Evolutionary conservation across 1,140 invertebrate species (phyloP).

Genomic region (Cheumatopsyche charites): DNA sequence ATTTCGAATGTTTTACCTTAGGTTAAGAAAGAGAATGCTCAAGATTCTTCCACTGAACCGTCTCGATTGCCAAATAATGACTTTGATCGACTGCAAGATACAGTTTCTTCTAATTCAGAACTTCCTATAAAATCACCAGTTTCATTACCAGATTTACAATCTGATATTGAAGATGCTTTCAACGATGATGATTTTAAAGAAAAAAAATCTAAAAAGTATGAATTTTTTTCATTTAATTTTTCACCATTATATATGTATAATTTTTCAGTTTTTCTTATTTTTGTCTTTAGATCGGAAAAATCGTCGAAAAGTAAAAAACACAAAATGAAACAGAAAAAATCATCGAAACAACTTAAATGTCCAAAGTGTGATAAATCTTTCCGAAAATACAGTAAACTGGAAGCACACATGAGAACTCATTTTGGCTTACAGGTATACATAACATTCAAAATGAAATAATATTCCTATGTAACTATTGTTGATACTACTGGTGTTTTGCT

Average conservation of each 20-base stretch:
- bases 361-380: constrained; percentile 59
- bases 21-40: constrained; percentile 43
- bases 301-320: constrained; percentile 46
- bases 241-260: not conserved
- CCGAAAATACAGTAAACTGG: constrained; percentile 60
- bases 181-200: constrained; percentile 43
- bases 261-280: constrained; percentile 7
- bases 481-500: too few relatives aligned
- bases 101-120: not conserved
- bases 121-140: constrained; percentile 41
- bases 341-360: constrained; percentile 55
- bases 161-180: constrained; percentile 46
- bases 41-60: constrained; percentile 40
- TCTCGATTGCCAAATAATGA: constrained; percentile 22
- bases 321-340: constrained; percentile 48
- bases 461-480: not conserved
- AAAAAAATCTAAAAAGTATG: constrained; percentile 44
- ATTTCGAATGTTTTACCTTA: constrained; percentile 22
- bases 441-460: constrained; percentile 1
- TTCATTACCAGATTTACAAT: constrained; percentile 45
- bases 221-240: constrained; percentile 3
- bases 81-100: constrained; percentile 27
- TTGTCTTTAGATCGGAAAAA: constrained; percentile 43
- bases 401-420: constrained; percentile 60
- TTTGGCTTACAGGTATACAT: constrained; percentile 58